A percentile compares a stretch with the other conserved stretches of the same genome.
phyloP scores from a whole-genome alignment of 92 coral and sea anemone genomes.

The Palythoa grandiflora region DNA sequence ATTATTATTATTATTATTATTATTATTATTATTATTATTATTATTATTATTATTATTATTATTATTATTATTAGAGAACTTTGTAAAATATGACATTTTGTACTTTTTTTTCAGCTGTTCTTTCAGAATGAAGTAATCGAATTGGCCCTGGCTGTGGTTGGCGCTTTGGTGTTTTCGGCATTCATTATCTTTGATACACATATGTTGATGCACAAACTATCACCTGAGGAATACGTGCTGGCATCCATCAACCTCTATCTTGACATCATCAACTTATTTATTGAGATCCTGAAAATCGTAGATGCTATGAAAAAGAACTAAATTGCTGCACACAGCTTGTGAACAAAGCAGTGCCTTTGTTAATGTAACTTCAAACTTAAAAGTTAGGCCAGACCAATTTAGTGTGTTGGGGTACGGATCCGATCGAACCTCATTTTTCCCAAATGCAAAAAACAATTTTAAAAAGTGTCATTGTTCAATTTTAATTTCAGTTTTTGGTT shows the following conservation, averaged over 20 bases:
- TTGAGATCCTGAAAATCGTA: constrained; percentile 92
- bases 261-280: constrained; percentile 93
- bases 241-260: constrained; percentile 98
- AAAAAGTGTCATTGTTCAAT: no score
- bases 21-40: no score
- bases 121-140: constrained; percentile 96
- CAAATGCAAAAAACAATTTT: no score
- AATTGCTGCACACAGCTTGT: background rate
- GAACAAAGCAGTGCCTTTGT: no score
- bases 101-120: constrained; percentile 76
- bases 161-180: constrained; percentile 95
- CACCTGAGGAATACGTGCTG: constrained; percentile 97
- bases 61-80: background rate
- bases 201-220: constrained; percentile 98
- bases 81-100: no score
- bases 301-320: constrained; percentile 92
- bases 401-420: no score
- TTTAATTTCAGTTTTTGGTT: no score
- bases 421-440: no score
- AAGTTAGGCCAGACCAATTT: no score
- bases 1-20: no score
- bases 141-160: constrained; percentile 93
- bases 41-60: background rate
- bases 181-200: constrained; percentile 98
- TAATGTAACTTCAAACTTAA: no score